Evolutionary conservation across 2,888 invertebrate species (phyloP).

Genomic region (Rutpela maculata): DNA sequence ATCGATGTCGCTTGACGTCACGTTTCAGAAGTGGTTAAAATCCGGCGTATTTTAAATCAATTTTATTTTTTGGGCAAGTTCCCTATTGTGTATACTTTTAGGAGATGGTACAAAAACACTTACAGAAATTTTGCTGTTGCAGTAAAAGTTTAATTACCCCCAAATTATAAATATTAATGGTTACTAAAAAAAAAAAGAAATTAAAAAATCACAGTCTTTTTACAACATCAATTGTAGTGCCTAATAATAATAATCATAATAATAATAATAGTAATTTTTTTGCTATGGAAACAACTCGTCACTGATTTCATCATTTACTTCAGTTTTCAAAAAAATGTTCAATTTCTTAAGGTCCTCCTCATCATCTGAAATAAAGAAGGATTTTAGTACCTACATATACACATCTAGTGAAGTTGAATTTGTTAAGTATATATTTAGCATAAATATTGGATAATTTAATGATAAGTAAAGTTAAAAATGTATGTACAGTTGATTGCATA

Average conservation of each 20-base stretch:
- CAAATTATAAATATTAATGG: not conserved
- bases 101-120: too few relatives aligned
- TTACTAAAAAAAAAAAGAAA: not conserved
- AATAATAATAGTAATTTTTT: not conserved
- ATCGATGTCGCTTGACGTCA: too few relatives aligned
- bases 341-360: constrained; percentile 50
- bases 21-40: too few relatives aligned
- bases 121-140: not conserved
- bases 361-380: constrained; percentile 20
- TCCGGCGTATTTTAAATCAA: too few relatives aligned
- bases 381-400: too few relatives aligned
- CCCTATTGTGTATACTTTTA: too few relatives aligned
- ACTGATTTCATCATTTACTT: constrained; percentile 13
- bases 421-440: too few relatives aligned
- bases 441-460: too few relatives aligned
- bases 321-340: constrained; percentile 45
- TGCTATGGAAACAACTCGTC: constrained; percentile 22
- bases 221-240: not conserved
- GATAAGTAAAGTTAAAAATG: too few relatives aligned
- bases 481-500: too few relatives aligned
- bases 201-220: not conserved
- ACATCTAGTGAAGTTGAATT: too few relatives aligned
- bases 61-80: too few relatives aligned
- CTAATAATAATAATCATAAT: not conserved
- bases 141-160: not conserved